Evolutionary conservation across 2,888 invertebrate species (phyloP).

Genomic region (Athalia circularis): DNA sequence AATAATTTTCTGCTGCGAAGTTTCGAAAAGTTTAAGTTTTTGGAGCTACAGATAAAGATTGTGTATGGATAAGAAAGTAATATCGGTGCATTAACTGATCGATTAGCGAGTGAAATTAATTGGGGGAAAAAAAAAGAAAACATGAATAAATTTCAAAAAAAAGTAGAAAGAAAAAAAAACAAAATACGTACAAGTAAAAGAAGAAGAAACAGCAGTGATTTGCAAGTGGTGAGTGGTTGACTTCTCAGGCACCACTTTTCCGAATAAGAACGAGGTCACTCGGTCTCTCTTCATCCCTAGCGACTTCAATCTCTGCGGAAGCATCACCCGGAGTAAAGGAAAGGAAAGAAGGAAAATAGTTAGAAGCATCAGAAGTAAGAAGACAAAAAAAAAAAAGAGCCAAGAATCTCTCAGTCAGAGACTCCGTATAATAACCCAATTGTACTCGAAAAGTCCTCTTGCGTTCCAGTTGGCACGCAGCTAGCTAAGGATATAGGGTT

Average conservation of each 20-base stretch:
- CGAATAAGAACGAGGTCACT: constrained; percentile 31
- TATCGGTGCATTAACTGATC: too few species aligned
- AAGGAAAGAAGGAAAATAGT: neutral
- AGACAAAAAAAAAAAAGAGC: constrained; percentile 20
- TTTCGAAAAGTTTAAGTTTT: too few species aligned
- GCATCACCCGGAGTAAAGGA: too few species aligned
- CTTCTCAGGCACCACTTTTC: constrained; percentile 30
- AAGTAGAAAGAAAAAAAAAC: too few species aligned
- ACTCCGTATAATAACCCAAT: constrained; percentile 41
- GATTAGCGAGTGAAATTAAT: too few species aligned
- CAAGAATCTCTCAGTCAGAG: constrained; percentile 35
- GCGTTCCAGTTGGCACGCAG: constrained; percentile 55
- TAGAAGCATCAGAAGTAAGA: constrained; percentile 29
- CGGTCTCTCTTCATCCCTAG: constrained; percentile 5
- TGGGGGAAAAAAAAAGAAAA: too few species aligned
- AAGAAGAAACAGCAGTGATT: neutral
- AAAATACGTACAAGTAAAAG: neutral
- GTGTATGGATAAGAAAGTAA: too few species aligned
- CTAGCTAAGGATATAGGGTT: too few species aligned
- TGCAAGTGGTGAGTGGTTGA: constrained; percentile 24
- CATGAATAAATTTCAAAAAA: too few species aligned
- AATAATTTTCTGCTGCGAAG: neutral
- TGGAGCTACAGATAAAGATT: too few species aligned
- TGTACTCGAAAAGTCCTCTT: constrained; percentile 40
- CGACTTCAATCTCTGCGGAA: too few species aligned